Conservation (phyloP, 2,113 vertebrate species). For the Cephalopholis sonnerati region DNA sequence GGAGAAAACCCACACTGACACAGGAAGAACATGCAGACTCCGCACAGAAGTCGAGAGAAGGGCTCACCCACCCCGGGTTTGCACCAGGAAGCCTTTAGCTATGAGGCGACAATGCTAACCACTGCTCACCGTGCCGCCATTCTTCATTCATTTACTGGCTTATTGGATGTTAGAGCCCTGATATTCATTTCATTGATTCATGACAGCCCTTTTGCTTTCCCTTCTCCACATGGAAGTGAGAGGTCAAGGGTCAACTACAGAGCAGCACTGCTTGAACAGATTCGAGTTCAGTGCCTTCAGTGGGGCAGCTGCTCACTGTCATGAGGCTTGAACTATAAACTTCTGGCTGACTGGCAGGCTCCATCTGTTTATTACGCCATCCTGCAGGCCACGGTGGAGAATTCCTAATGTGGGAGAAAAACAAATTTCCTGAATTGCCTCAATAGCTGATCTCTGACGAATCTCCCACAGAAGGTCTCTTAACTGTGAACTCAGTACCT, state of each 20-base stretch:
- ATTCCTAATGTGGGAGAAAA: background rate
- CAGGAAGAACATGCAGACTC: too few relatives aligned
- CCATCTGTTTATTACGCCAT: constrained; percentile 3
- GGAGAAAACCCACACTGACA: too few relatives aligned
- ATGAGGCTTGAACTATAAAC: background rate
- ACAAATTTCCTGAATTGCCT: background rate
- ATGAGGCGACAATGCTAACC: too few relatives aligned
- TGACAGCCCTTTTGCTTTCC: background rate
- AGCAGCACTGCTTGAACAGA: constrained; percentile 8
- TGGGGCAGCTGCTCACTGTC: constrained; percentile 14
- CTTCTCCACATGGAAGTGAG: background rate
- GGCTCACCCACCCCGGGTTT: too few relatives aligned
- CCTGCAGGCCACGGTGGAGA: background rate
- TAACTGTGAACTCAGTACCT: constrained; percentile 9
- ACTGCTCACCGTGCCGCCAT: too few relatives aligned
- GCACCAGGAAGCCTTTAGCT: too few relatives aligned
- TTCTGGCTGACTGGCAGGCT: constrained; percentile 30
- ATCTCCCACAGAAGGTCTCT: background rate
- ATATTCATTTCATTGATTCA: background rate
- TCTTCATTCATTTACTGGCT: background rate
- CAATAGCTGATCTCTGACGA: constrained; percentile 6
- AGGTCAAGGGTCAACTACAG: background rate
- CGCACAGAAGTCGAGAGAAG: too few relatives aligned
- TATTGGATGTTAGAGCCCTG: background rate
- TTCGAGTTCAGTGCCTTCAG: constrained; percentile 17